A percentile compares a stretch with the other conserved stretches of the same genome.
Evolutionary conservation across 2,888 invertebrate genomes (phyloP).

Genomic region (Hemithea aestivaria): DNA sequence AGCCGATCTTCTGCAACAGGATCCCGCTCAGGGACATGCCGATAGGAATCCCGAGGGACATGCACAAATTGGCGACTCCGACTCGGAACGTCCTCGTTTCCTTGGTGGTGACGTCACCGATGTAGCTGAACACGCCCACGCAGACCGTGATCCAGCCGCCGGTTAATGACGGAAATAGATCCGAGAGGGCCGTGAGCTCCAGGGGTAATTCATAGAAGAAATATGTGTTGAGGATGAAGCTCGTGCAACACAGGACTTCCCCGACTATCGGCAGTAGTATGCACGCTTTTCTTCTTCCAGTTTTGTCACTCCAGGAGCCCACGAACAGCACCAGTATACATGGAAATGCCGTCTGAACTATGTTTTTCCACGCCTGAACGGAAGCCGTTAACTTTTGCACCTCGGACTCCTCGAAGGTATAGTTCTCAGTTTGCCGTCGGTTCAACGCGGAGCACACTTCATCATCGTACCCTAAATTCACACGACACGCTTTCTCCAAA

Average conservation of each 20-base stretch:
- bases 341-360: conserved; percentile 77
- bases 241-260: conserved; percentile 72
- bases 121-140: conserved; percentile 81
- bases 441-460: conserved; percentile 87
- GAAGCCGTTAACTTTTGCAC: conserved; percentile 80
- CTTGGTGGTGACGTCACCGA: conserved; percentile 80
- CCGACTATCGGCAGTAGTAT: conserved; percentile 79
- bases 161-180: conserved; percentile 76
- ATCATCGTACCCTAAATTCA: conserved; percentile 86
- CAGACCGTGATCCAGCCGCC: conserved; percentile 81
- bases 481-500: conserved; percentile 91
- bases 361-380: conserved; percentile 79
- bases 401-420: conserved; percentile 81
- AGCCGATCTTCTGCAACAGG: conserved; percentile 69
- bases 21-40: conserved; percentile 80
- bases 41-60: conserved; percentile 80
- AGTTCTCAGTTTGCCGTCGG: conserved; percentile 84
- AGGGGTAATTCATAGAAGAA: conserved; percentile 79
- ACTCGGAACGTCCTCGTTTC: conserved; percentile 81
- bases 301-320: conserved; percentile 82
- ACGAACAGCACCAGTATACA: conserved; percentile 77
- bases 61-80: conserved; percentile 81
- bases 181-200: conserved; percentile 76
- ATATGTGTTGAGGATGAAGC: conserved; percentile 76
- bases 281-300: conserved; percentile 78